A percentile compares a stretch with the other conserved stretches of the same genome.
Conservation (phyloP, 1,140 invertebrate species). For the Ladona fulva region DNA sequence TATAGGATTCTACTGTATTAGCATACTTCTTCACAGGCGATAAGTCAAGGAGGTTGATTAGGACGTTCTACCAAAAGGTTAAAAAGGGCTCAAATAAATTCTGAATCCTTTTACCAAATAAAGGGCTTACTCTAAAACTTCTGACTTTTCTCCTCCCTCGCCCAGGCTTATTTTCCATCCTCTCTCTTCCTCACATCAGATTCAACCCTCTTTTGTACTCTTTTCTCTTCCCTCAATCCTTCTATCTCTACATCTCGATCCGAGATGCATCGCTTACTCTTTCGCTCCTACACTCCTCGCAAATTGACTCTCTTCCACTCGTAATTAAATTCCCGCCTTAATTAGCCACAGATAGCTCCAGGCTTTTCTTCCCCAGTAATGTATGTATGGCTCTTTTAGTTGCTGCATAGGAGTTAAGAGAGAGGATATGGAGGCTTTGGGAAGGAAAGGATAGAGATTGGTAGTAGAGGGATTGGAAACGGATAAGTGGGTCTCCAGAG, state of each 20-base stretch:
- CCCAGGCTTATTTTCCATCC: neutral
- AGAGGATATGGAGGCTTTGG: neutral
- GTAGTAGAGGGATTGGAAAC: neutral
- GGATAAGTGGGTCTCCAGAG: too few relatives aligned
- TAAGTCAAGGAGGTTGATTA: too few relatives aligned
- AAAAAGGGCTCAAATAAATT: too few relatives aligned
- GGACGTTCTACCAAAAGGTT: too few relatives aligned
- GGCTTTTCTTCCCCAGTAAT: neutral
- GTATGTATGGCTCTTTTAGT: neutral
- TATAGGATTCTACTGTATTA: too few relatives aligned
- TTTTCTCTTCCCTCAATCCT: neutral
- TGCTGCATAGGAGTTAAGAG: neutral
- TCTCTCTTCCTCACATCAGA: too few relatives aligned
- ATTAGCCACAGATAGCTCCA: neutral
- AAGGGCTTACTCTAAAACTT: too few relatives aligned
- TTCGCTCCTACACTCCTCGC: neutral
- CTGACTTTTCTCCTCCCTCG: too few relatives aligned
- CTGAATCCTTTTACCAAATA: too few relatives aligned
- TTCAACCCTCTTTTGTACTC: too few relatives aligned
- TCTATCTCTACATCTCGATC: neutral
- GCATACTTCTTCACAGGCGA: too few relatives aligned
- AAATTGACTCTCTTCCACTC: neutral
- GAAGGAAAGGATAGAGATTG: neutral
- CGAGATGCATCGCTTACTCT: neutral
- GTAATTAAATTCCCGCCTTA: constrained; percentile 9